Evolutionary conservation across 2,113 vertebrate species (phyloP).

Genomic region (Caretta caretta): DNA sequence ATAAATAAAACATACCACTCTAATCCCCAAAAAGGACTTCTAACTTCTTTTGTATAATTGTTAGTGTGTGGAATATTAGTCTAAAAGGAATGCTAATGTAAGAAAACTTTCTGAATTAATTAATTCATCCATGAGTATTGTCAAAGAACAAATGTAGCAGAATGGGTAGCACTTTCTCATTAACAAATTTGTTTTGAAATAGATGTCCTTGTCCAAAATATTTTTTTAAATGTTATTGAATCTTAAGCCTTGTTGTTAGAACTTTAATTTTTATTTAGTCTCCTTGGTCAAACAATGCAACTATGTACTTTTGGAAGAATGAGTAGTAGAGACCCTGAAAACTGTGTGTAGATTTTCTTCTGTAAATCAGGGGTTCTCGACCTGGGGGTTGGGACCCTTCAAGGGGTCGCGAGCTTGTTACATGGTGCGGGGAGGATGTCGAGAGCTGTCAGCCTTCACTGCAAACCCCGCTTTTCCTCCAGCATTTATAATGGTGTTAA

Average conservation of each 20-base stretch:
- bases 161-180: accelerated
- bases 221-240: background rate
- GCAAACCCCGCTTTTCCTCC: too few relatives aligned
- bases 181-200: background rate
- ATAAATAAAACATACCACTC: background rate
- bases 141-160: background rate
- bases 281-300: background rate
- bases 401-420: too few relatives aligned
- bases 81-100: background rate
- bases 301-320: background rate
- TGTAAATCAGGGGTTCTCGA: background rate
- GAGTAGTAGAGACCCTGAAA: background rate
- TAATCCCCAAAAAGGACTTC: background rate
- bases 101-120: background rate
- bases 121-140: background rate
- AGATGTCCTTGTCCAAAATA: background rate
- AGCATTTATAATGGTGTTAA: too few relatives aligned
- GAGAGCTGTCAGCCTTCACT: too few relatives aligned
- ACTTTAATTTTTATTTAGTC: accelerated
- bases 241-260: background rate
- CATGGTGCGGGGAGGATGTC: too few relatives aligned
- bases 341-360: background rate
- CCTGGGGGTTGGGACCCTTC: too few relatives aligned
- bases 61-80: background rate
- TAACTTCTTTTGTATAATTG: accelerated